These are phyloP conservation scores for Drosophila oshimai DNA, from an alignment of 1,140 invertebrate genomes.

Conservation along the genomic window DNA sequence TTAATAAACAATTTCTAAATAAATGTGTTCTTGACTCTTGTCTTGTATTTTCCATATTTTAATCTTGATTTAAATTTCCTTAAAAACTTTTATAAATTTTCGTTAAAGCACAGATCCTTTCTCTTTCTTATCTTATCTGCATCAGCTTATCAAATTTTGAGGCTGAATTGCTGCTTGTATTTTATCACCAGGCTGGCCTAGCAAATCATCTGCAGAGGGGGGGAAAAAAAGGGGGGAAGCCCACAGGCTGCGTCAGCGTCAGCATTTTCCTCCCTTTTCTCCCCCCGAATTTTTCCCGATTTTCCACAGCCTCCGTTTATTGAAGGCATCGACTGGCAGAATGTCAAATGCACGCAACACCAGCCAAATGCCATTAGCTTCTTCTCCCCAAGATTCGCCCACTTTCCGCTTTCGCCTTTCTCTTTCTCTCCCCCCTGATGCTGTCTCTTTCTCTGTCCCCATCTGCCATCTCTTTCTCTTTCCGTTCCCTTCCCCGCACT, in stretches of 20 bases:
- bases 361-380: constrained; percentile 47
- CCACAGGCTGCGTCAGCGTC: constrained; percentile 10
- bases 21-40: no score
- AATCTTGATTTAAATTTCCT: no score
- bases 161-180: background rate
- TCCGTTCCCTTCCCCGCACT: no score
- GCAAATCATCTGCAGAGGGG: constrained; percentile 2
- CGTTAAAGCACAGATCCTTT: no score
- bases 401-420: constrained; percentile 31
- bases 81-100: no score
- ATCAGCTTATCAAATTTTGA: constrained; percentile 9
- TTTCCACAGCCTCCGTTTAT: background rate
- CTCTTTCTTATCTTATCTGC: constrained; percentile 9
- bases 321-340: constrained; percentile 24
- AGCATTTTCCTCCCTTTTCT: background rate
- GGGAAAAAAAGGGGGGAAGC: constrained; percentile 3
- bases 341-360: constrained; percentile 52
- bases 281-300: no score
- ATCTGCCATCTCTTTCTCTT: background rate
- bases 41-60: no score
- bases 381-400: constrained; percentile 16
- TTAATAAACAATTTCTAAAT: no score
- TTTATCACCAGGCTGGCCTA: constrained; percentile 11
- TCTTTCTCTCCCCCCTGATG: constrained; percentile 2
- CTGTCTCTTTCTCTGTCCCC: constrained; percentile 13